Conservation (phyloP, 2,113 vertebrate species). For the Microtus oregoni region DNA sequence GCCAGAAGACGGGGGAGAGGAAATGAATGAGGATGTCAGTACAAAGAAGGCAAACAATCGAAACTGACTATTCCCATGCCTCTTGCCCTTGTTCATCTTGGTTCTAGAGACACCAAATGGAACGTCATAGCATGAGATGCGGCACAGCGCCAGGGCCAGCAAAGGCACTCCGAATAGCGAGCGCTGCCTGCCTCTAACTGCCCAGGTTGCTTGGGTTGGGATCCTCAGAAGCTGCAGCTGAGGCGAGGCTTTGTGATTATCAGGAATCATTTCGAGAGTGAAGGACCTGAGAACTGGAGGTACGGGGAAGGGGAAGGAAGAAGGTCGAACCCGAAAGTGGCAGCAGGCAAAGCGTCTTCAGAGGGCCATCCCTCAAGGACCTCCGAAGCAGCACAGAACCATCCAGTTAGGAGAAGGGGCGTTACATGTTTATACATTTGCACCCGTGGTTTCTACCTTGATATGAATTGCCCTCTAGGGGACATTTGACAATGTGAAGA, state of each 20-base stretch:
- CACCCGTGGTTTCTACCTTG: neutral
- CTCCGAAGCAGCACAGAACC: neutral
- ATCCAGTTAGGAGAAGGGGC: neutral
- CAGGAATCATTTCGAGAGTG: neutral
- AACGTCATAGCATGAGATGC: neutral
- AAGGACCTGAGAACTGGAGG: neutral
- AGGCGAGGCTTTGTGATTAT: neutral
- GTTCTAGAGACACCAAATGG: neutral
- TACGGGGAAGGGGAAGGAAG: rapidly evolving
- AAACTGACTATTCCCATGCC: neutral
- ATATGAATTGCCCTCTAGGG: neutral
- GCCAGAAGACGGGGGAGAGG: rapidly evolving
- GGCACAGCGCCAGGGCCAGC: neutral
- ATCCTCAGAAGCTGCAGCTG: neutral
- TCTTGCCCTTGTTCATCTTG: neutral
- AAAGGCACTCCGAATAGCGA: neutral
- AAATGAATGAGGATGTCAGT: neutral
- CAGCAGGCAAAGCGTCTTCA: neutral
- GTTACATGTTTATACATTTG: neutral
- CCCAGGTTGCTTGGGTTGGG: neutral
- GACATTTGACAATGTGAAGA: neutral
- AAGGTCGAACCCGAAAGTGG: neutral
- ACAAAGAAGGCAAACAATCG: neutral
- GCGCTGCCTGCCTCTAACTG: neutral
- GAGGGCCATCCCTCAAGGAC: neutral